phyloP scores from a whole-genome alignment of 2,113 vertebrate species.

The Alouatta palliata region DNA sequence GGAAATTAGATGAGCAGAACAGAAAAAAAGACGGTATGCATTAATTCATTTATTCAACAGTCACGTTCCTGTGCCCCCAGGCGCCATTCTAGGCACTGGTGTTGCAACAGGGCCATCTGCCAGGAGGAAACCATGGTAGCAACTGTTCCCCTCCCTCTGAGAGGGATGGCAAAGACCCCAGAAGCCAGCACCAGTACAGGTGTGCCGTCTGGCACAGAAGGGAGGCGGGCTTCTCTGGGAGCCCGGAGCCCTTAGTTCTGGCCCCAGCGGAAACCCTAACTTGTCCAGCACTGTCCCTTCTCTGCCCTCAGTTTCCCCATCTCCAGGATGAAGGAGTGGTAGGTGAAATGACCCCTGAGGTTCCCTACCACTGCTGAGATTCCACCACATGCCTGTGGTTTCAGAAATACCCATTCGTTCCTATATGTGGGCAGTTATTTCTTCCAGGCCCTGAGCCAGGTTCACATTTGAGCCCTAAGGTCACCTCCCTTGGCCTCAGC shows the following conservation, averaged over 20 bases:
- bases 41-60: not conserved
- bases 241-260: not conserved
- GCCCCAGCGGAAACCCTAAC: not conserved
- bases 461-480: not conserved
- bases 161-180: not conserved
- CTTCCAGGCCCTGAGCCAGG: not conserved
- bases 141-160: rapidly evolving
- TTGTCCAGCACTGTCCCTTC: not conserved
- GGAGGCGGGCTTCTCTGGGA: not conserved
- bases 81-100: not conserved
- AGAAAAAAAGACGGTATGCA: not conserved
- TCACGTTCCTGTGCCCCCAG: not conserved
- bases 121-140: not conserved
- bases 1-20: not conserved
- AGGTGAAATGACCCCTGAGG: not conserved
- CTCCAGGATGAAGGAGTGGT: not conserved
- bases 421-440: not conserved
- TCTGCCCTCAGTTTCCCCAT: not conserved
- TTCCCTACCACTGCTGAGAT: not conserved
- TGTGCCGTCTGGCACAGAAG: not conserved
- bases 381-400: not conserved
- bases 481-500: not conserved
- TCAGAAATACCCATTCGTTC: not conserved
- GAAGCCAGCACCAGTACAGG: not conserved
- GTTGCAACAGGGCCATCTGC: too few relatives aligned